Evolutionary conservation across 2,888 invertebrate species (phyloP), one percentile per base, ranked within the genome.

Genomic region (Syrphus vitripennis): DNA sequence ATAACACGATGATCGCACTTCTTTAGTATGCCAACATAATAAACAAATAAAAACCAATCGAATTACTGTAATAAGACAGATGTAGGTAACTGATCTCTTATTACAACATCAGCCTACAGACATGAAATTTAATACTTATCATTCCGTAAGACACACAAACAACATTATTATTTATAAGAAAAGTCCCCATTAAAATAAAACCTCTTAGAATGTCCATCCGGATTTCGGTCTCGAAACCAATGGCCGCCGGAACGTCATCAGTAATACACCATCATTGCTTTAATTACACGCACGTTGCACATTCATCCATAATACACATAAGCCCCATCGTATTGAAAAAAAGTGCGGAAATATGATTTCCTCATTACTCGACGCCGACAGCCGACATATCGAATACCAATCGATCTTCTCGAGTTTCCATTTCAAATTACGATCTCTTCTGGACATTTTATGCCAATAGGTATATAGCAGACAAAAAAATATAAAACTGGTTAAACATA

Each of bases 341-440:
- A 67, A 86, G 82, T 86, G 82, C 86, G 86, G 86, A 86, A 82
- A 86, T 86, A 82, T 78, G 70, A 82, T 82, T 86, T 86, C 86
- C 86, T 82, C 82, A 86, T 82, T 86, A 67, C 63, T 50, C 53
- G 77, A 34, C 31, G 57, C 57, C 19, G 14, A 6, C 31, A 7
- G 16, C 42, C 4, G 14, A 14, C 40, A 71, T 79, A 86, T 57
- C 81, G 63, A 86, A 86, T 82, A 57, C 82, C 82, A 72, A 82
- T 86, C 82, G 82, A 82, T 78, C 86, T 63, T 82, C 82, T 86
- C 77, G 16, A 70, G 72, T 86, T 82, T 86, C 82, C 40, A 74
- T 78, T 86, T 82, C 82, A 82, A 78, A 65, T 71, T 81, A 76
- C 65, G 71, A 71, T 71, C 76, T 37, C 65, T 76, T 78, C 86